Evolutionary conservation across 2,113 vertebrate species (phyloP), one percentile per base, ranked within the genome.

Genomic region (Hippoglossus stenolepis): DNA sequence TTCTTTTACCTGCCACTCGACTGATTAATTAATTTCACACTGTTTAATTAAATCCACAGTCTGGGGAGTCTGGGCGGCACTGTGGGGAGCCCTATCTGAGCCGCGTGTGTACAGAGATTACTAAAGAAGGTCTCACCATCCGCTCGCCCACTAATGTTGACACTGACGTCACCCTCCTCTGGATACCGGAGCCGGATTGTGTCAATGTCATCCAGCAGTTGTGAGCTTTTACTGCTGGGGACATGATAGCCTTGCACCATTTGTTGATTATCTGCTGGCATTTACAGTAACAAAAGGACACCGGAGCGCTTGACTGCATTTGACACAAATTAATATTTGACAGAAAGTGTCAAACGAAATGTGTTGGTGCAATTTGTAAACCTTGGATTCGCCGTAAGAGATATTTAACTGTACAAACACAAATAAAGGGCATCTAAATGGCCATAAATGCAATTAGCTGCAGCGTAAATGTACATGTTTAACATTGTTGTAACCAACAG

Each of bases 161-260:
- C 85, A 31, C 87, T 93, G 90, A 97, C 94, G 84, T 95, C 93
- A 88, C 93, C 93, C 90, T 95, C 18, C 78, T 95, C 91, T 92
- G 93, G 2, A 92, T 92, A 72, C 94, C 94, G 73, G 94, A 96
- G 89, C 95, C 95, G 93, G 86, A 96, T 92, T 73, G 94, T 96
- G 84, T 96, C 91, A 82, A 95, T 96, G 86, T 87, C 87, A 84
- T 80, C 65, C 94, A 95, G 94, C 96, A 95, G 86, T 95, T 94
- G 75, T 86, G 82, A 82, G 71, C 54, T 43, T 79, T 79, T 63
- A 77, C 77, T 79, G 83, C 81, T 31, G 62, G 69, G 71, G 82
- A 86, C 73, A 77, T 75, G 81, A 80, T 73, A 84, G 75, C 74
- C 65, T 58, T n/a, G 58, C 12, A 57, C 62, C 68, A 72, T 85